phyloP scores from a whole-genome alignment of 2,888 invertebrate species.

The Oscheius onirici region DNA sequence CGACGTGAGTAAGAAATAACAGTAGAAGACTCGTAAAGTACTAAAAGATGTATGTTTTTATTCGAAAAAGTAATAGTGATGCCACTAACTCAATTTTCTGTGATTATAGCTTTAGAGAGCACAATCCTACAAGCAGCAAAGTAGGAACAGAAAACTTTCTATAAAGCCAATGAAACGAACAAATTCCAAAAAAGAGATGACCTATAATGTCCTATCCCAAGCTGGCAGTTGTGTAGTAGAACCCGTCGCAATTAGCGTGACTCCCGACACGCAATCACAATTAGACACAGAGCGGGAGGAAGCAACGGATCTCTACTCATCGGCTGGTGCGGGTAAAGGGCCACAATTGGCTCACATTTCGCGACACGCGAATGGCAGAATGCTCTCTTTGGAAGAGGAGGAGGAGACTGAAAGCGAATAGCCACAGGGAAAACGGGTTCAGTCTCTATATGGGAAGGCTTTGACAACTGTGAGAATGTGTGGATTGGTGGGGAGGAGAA shows the following conservation, averaged over 20 bases:
- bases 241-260: constrained; percentile 30
- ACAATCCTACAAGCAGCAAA: too few relatives aligned
- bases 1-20: too few relatives aligned
- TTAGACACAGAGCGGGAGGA: constrained; percentile 22
- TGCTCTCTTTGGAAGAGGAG: not conserved
- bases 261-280: constrained; percentile 33
- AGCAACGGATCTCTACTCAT: constrained; percentile 1
- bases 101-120: too few relatives aligned
- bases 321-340: not conserved
- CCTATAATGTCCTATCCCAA: not conserved
- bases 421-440: constrained; percentile 17
- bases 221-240: not conserved
- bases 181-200: too few relatives aligned
- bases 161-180: too few relatives aligned
- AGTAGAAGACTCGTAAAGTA: too few relatives aligned
- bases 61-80: too few relatives aligned
- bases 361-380: too few relatives aligned
- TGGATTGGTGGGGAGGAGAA: not conserved
- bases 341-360: constrained; percentile 27
- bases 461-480: too few relatives aligned
- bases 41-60: too few relatives aligned
- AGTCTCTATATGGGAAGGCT: not conserved
- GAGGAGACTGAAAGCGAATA: constrained; percentile 6
- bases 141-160: too few relatives aligned
- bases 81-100: too few relatives aligned